These are phyloP conservation scores for Tyria jacobaeae DNA, from an alignment of 2,888 invertebrate species.

Conservation along the genomic window DNA sequence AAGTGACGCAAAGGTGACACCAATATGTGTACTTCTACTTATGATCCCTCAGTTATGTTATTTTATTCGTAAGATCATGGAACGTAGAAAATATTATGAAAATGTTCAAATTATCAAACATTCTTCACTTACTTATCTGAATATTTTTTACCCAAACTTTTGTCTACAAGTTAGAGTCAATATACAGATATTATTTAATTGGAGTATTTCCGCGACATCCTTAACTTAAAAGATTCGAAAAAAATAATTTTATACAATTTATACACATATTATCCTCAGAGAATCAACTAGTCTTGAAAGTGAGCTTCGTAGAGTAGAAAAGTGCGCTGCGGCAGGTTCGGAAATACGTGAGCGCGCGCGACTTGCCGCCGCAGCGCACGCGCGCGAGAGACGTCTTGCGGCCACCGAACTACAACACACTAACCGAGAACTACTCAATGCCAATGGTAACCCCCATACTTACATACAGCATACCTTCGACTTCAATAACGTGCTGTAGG, in stretches of 20 bases:
- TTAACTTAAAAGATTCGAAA: too few relatives aligned
- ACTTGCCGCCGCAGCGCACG: conserved; percentile 77
- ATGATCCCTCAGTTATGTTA: too few relatives aligned
- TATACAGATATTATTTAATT: too few relatives aligned
- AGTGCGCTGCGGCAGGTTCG: conserved; percentile 70
- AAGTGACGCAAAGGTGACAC: too few relatives aligned
- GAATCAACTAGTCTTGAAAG: conserved; percentile 69
- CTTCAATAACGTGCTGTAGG: neutral
- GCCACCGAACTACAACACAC: conserved; percentile 71
- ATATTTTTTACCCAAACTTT: too few relatives aligned
- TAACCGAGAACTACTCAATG: conserved; percentile 62
- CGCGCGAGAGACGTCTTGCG: conserved; percentile 74
- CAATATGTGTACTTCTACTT: too few relatives aligned
- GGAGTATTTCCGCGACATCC: too few relatives aligned
- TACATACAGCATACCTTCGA: neutral
- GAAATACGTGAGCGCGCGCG: conserved; percentile 77
- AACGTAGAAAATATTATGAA: too few relatives aligned
- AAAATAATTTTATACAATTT: neutral
- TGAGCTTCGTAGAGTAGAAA: conserved; percentile 75
- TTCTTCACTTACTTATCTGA: too few relatives aligned
- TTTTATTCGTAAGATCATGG: too few relatives aligned
- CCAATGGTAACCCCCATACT: conserved; percentile 61
- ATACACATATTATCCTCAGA: conserved; percentile 48
- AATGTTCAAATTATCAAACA: too few relatives aligned
- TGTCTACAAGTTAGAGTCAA: too few relatives aligned